Conservation (phyloP, 1,140 invertebrate genomes). For the Scaptomyza hsui region DNA sequence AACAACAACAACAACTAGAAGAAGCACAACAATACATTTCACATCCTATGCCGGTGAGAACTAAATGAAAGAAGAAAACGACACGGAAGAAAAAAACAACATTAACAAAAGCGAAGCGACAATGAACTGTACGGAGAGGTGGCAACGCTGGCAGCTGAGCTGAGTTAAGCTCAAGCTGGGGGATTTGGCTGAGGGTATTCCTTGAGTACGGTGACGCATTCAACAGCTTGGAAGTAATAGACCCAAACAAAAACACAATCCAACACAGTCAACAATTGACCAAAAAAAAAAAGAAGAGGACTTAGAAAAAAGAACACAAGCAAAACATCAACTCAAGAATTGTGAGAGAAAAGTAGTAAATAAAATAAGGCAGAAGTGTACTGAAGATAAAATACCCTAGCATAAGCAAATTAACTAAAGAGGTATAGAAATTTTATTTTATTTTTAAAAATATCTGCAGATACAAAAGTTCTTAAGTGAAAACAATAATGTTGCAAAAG, state of each 20-base stretch:
- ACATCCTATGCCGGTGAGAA: conserved; percentile 62
- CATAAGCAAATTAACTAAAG: not conserved
- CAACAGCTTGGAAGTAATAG: conserved; percentile 79
- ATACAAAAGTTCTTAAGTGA: no score
- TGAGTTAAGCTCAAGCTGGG: conserved; percentile 29
- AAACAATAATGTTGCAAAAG: no score
- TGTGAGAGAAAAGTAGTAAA: not conserved
- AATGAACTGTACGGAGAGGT: conserved; percentile 28
- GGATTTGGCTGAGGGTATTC: conserved; percentile 46
- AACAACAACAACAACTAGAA: conserved; percentile 48
- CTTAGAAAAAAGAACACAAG: not conserved
- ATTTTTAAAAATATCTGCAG: no score
- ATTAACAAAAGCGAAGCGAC: conserved; percentile 61
- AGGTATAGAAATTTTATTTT: no score
- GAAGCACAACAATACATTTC: conserved; percentile 60
- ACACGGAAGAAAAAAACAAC: conserved; percentile 49
- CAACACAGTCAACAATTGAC: conserved; percentile 21
- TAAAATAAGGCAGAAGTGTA: not conserved
- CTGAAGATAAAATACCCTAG: conserved; percentile 1
- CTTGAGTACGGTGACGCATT: conserved; percentile 69
- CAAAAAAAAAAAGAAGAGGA: conserved; percentile 2
- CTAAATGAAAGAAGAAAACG: conserved; percentile 66
- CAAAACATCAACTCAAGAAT: not conserved
- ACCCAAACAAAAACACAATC: conserved; percentile 58
- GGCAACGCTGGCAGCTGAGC: conserved; percentile 24